Evolutionary conservation across 2,113 vertebrate genomes (phyloP), one percentile per base, ranked within the genome.

Genomic region (Pseudopodoces humilis): DNA sequence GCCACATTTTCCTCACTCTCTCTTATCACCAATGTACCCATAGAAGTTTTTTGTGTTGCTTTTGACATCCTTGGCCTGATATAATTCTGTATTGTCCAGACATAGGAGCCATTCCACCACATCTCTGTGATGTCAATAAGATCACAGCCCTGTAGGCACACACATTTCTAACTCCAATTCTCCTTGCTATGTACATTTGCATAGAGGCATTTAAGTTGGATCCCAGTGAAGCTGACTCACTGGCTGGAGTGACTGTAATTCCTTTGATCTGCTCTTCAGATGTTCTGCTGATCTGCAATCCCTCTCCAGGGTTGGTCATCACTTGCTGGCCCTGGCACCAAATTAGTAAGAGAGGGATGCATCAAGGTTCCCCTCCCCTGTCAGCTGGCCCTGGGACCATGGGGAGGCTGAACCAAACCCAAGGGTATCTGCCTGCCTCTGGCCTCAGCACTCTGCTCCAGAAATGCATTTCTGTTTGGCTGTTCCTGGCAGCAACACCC

Each of bases 331-430:
- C 23, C 47, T 62, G 63, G 30, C 3, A 49, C 22, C 12, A 37
- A 31, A 43, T 47, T 13, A n/a, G 14, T 7, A 49, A 35, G 25
- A 77, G 55, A 56, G 35, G 15, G 31, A 33, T 14, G 6, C 18
- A 27, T 4, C 0, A 0, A 76, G 13, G 17, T 41, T 69, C 6
- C 18, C 47, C 31, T 56, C 8, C 37, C 23, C 9, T 14, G 20
- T 7, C 55, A 50, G 0, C 3, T 12, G 63, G 49, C 18, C 22
- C 31, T 37, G 22, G 35, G 7, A 16, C 22, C 12, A 9, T 11
- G 1, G 3, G 10, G 56, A 4, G 3, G 5, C 24, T 88, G 75
- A 82, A 74, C 2, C 19, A 65, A 52, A 17, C 4, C 39, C 27
- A 15, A 31, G 58, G n/a, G 7, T 47, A 3, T 77, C 17, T 86